These are phyloP conservation scores for Chrysogorgia sp. DNA, from an alignment of 92 coral and sea anemone species.

Conservation along the genomic window DNA sequence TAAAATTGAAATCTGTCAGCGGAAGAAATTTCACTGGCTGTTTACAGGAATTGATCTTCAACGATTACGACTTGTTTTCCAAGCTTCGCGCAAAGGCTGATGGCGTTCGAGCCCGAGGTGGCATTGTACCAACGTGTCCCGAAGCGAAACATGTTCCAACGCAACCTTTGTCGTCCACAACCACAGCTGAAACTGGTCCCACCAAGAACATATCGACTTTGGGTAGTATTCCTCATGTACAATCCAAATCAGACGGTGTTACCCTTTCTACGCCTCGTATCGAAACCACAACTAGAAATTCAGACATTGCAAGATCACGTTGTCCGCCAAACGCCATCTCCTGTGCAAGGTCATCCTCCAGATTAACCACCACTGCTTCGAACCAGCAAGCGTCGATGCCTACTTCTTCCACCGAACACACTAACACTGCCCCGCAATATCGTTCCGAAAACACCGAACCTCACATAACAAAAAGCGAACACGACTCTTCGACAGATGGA, in stretches of 20 bases:
- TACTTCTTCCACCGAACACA: not conserved
- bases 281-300: not conserved
- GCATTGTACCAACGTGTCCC: constrained; percentile 6
- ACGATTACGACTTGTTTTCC: constrained; percentile 34
- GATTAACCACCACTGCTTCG: not conserved
- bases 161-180: not conserved
- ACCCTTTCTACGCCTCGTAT: not conserved
- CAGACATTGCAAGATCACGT: no score
- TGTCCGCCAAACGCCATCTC: no score
- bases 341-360: not conserved
- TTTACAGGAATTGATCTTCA: constrained; percentile 24
- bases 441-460: not conserved
- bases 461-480: not conserved
- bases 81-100: constrained; percentile 3
- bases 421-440: not conserved
- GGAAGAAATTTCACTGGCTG: constrained; percentile 27
- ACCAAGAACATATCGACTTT: not conserved
- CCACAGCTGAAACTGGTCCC: not conserved
- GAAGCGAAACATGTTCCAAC: constrained; percentile 4
- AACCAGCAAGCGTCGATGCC: not conserved
- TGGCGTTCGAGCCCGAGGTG: constrained; percentile 4
- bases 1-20: constrained; percentile 12
- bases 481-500: not conserved
- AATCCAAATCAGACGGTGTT: not conserved
- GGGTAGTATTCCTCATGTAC: not conserved